A percentile compares a stretch with the other conserved stretches of the same genome.
phyloP scores from a whole-genome alignment of 2,888 invertebrate species.

The Lissocephala sabroskyi region DNA sequence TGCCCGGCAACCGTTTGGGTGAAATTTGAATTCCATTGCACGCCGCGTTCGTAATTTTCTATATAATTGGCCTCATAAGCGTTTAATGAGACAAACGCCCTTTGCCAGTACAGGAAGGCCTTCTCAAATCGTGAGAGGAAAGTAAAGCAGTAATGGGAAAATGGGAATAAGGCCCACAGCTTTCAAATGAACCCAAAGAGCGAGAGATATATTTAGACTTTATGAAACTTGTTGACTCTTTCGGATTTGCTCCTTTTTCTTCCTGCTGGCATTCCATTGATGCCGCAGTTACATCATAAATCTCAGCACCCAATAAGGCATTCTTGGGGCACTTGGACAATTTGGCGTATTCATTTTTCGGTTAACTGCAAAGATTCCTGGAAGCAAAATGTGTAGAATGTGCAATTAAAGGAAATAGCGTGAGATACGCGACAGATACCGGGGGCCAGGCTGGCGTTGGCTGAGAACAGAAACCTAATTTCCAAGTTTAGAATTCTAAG shows the following conservation, averaged over 20 bases:
- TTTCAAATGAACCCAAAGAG: too few species aligned
- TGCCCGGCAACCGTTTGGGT: constrained; percentile 18
- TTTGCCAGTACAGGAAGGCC: not conserved
- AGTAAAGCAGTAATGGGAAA: not conserved
- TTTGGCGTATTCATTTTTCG: constrained; percentile 52
- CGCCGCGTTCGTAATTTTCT: constrained; percentile 28
- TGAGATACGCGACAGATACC: constrained; percentile 62
- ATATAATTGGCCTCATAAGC: constrained; percentile 27
- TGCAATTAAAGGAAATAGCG: constrained; percentile 65
- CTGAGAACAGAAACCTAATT: constrained; percentile 51
- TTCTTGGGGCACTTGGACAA: too few species aligned
- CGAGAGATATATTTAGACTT: too few species aligned
- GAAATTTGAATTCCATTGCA: constrained; percentile 17
- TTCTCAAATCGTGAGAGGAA: not conserved
- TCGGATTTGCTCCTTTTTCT: constrained; percentile 1
- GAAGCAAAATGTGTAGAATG: constrained; percentile 57
- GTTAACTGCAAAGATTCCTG: constrained; percentile 49
- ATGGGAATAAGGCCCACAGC: too few species aligned
- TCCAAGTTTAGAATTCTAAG: constrained; percentile 64
- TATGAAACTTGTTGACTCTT: too few species aligned
- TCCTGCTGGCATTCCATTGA: too few species aligned
- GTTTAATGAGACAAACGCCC: constrained; percentile 30
- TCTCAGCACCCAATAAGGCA: too few species aligned
- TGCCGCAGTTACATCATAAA: too few species aligned
- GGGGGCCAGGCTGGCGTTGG: too few species aligned